Base-by-base conservation (phyloP, 2,797 vertebrate genomes). In the Chaetophractus vellerosus region DNA sequence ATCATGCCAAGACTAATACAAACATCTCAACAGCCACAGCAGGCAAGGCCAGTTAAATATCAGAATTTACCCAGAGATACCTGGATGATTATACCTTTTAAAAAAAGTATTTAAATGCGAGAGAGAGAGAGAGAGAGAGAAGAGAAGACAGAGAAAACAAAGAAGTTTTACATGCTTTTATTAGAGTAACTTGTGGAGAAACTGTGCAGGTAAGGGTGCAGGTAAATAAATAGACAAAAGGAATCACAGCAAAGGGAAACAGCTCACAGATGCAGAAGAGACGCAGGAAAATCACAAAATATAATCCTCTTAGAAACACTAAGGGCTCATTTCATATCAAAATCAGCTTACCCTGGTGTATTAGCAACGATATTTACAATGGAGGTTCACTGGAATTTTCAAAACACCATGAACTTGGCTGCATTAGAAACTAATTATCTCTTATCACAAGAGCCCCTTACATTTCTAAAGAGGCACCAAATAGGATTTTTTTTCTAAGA, bases 231-330 rank as follows among this genome's bases (percentile, higher is more conserved):
- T 64, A 78, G 74, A 59, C 31, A 76, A 91, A 86, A 88, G 61
- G 85, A 7, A 64, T 61, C 93, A 89, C 55, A 61, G 81, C 96
- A 97, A 96, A 96, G 96, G 74, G 61, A 75, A 92, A 61, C 61
- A 95, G 91, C 72, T 95, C 92, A 96, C 4, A 48, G 66, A 71
- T 96, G 97, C 92, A 96, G 96, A 93, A 97, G 88, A 96, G 19
- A 91, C 96, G 64, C 71, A 85, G 66, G 38, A 96, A 97, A 96
- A 78, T 82, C 96, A 97, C 96, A 97, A 97, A 97, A 95, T 66
- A 75, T 95, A 98, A 55, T 96, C 90, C 96, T 97, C 98, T 94
- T 96, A 98, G 97, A 98, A 98, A 98, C 90, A 68, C 87, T 26
- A 98, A 98, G 97, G 98, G 97, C 98, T 97, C 94, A 69, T 86